Conservation (phyloP, 2,797 vertebrate species). For the Schizopygopsis malacanthus region DNA sequence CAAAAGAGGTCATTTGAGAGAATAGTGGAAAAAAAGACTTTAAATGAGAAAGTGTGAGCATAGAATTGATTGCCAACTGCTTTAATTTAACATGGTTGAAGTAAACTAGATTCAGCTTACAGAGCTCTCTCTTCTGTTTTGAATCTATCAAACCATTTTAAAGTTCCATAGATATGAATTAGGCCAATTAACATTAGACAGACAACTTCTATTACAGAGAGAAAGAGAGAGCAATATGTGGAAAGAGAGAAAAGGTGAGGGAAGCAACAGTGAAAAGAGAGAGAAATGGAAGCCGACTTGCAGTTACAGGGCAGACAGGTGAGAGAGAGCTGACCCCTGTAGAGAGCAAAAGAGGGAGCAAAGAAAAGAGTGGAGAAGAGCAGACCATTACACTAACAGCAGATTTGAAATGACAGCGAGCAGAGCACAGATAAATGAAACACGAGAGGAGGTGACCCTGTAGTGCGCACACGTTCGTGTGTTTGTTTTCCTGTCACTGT, state of each 20-base stretch:
- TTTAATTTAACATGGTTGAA: background rate
- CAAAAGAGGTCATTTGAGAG: background rate
- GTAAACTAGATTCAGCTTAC: background rate
- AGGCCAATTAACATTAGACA: background rate
- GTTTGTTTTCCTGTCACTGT: background rate
- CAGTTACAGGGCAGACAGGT: constrained; percentile 6
- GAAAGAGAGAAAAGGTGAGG: constrained; percentile 12
- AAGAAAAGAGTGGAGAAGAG: constrained; percentile 9
- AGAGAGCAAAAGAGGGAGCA: constrained; percentile 35
- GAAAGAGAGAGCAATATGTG: background rate
- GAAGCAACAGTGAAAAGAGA: background rate
- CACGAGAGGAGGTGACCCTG: constrained; percentile 30
- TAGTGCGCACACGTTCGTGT: background rate
- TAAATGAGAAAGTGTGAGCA: background rate
- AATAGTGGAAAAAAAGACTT: constrained; percentile 6
- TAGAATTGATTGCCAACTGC: background rate
- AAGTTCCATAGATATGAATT: constrained; percentile 3
- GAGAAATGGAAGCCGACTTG: constrained; percentile 16
- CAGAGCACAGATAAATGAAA: constrained; percentile 41
- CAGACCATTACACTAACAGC: constrained; percentile 11
- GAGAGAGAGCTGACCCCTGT: constrained; percentile 6
- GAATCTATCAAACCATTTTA: constrained; percentile 7
- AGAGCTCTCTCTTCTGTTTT: background rate
- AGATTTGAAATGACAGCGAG: constrained; percentile 24
- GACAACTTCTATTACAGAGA: background rate